phyloP scores from a whole-genome alignment of 2,797 vertebrate species.

The Neopelma chrysocephalum region DNA sequence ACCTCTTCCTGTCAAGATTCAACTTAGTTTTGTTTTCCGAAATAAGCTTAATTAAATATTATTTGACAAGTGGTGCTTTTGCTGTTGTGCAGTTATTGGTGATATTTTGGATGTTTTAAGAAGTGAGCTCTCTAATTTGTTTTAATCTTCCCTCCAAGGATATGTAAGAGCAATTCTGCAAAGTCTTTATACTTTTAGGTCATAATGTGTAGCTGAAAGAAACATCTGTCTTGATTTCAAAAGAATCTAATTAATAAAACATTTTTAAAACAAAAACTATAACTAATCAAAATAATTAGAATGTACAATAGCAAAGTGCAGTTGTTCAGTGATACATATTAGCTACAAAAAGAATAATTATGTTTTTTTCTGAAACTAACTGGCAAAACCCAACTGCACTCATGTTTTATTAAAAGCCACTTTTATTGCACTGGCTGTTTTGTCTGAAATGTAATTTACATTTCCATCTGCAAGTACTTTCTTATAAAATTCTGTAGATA shows the following conservation, averaged over 20 bases:
- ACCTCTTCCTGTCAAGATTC: not conserved
- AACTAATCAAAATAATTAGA: conserved; percentile 38
- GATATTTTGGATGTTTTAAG: not conserved
- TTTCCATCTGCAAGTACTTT: conserved; percentile 73
- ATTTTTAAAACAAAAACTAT: conserved; percentile 14
- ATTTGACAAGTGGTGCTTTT: not conserved
- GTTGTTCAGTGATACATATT: conserved; percentile 52
- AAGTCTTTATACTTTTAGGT: not conserved
- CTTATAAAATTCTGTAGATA: conserved; percentile 75
- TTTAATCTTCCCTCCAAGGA: not conserved
- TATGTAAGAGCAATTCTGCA: not conserved
- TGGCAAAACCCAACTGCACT: conserved; percentile 66
- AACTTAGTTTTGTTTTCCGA: not conserved
- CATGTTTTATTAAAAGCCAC: conserved; percentile 76
- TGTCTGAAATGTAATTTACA: conserved; percentile 75
- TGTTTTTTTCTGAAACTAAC: conserved; percentile 66
- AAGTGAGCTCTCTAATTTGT: not conserved
- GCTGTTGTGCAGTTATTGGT: not conserved
- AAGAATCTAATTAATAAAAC: conserved; percentile 44
- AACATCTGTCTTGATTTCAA: not conserved
- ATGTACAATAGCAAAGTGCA: not conserved
- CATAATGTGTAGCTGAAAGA: conserved; percentile 12
- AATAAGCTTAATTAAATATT: not conserved
- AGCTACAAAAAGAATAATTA: conserved; percentile 69
- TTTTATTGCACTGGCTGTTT: conserved; percentile 68